These are phyloP conservation scores for Polydrusus pterygomalis DNA, from an alignment of 2,888 invertebrate genomes.

Conservation along the genomic window DNA sequence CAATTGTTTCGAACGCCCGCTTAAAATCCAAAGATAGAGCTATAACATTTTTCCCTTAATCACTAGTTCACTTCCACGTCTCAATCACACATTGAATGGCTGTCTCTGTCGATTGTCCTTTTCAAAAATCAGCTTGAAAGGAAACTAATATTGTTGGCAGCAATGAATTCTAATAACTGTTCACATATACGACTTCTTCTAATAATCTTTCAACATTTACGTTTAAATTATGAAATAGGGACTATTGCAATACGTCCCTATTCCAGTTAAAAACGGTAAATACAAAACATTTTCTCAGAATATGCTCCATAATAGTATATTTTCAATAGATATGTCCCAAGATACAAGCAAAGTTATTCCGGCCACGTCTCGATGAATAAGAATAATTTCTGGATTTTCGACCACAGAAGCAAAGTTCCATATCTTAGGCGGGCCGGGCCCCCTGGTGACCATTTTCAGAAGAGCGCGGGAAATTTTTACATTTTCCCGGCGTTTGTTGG, in stretches of 20 bases:
- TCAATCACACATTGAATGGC: too few relatives aligned
- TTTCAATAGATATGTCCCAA: constrained; percentile 57
- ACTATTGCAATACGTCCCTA: background rate
- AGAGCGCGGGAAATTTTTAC: constrained; percentile 38
- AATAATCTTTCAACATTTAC: too few relatives aligned
- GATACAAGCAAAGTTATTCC: constrained; percentile 61
- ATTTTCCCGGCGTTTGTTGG: constrained; percentile 46
- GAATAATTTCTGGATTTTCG: constrained; percentile 62
- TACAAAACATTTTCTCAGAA: constrained; percentile 4
- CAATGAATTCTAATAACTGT: too few relatives aligned
- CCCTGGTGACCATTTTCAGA: constrained; percentile 39
- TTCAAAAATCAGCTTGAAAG: too few relatives aligned
- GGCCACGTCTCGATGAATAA: constrained; percentile 63
- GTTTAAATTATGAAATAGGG: too few relatives aligned
- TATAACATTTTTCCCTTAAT: too few relatives aligned
- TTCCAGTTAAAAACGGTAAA: background rate
- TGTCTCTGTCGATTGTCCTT: too few relatives aligned
- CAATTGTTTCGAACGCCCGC: too few relatives aligned
- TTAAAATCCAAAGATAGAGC: too few relatives aligned
- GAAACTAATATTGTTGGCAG: too few relatives aligned
- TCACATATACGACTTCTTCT: too few relatives aligned
- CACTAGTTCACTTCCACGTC: too few relatives aligned
- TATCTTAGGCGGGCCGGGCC: constrained; percentile 47
- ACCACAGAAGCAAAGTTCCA: constrained; percentile 56
- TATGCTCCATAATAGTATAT: constrained; percentile 24